Evolutionary conservation across 2,888 invertebrate genomes (phyloP), one percentile per base, ranked within the genome.

Genomic region (Platycnemis pennipes): DNA sequence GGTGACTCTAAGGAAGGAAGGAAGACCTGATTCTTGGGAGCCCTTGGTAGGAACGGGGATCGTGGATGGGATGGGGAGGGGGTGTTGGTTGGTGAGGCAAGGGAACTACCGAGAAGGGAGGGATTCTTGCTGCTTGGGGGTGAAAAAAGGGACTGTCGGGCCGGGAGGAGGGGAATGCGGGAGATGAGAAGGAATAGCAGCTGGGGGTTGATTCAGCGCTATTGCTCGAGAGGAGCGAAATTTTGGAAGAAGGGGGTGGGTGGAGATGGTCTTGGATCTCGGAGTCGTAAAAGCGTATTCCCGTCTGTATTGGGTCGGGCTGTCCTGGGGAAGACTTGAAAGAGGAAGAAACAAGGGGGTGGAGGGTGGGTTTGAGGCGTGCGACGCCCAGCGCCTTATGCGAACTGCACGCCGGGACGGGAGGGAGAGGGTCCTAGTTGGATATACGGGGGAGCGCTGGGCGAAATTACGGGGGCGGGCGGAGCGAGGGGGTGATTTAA

Each of bases 171-270:
- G 63, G 37, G 37, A 37, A 37, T n/a, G 7, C 13, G 3, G 1
- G 77, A 37, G 77, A 77, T 77, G 77, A 37, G 77, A 77, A 77
- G 77, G 37, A 77, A 77, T 77, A 77, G 77, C 77, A 77, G 77
- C 37, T 37, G 77, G 77, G 77, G 77, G 77, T 77, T 77, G 77
- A 77, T 77, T 77, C 77, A 77, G 77, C 77, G 77, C 77, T 77
- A 77, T 77, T 77, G 77, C 77, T 77, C 37, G 11, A 37, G 37
- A 77, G 77, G 77, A 69, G 69, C 2, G 77, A 77, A n/a, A 77
- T 77, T 77, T 77, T 16, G 37, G 77, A 26, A 19, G n/a, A 26
- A 19, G 37, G 37, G 77, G 37, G 77, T 4, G 26, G 19, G 63
- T 2, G 13, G 77, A 26, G 77, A 37, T 8, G n/a, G 8, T 0